Evolutionary conservation across 2,888 invertebrate species (phyloP), one percentile per base, ranked within the genome.

Genomic region (Perithous albicinctus): DNA sequence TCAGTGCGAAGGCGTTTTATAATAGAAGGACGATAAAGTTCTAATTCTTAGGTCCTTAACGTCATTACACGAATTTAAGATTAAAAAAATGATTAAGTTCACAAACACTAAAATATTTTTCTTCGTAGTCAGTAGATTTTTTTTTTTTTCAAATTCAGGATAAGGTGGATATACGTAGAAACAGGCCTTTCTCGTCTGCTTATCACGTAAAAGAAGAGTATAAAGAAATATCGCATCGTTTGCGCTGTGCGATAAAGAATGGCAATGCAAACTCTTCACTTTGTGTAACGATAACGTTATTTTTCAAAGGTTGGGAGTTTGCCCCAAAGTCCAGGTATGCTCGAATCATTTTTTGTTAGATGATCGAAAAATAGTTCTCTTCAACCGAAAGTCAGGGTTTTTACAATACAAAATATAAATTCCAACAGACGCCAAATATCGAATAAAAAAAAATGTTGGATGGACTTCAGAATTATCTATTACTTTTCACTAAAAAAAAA

Each of bases 211-310:
- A 48, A 12, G 20, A 41, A 72, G 41, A 72, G n/a, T 59, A 23
- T 35, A 67, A 20, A 69, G 72, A 46, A 59, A 56, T 48, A 54
- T 63, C 77, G 73, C 54, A 54, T 23, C 48, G 69, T 81, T 81
- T 81, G 81, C 77, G 69, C 63, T 20, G 38, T 8, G 46, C 56
- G 81, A 81, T 81, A 81, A 81, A 41, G 32, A 74, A 78, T 77
- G 69, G 69, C 74, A 73, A 48, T 56, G 77, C 73, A 81, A 81
- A 81, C 81, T 63, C 56, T 26, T 5, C 20, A 15, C 41, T 56
- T 73, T 74, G 56, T 29, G 56, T 20, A 10, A 29, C 69, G 77
- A 81, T 78, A 81, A 64, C 63, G 32, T 35, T 67, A 15, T 56
- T 56, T 56, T 29, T 29, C 54, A 29, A 56, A 7, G 29, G 29